Evolutionary conservation across 2,797 vertebrate species (phyloP).

Genomic region (Eulemur rubriventer): DNA sequence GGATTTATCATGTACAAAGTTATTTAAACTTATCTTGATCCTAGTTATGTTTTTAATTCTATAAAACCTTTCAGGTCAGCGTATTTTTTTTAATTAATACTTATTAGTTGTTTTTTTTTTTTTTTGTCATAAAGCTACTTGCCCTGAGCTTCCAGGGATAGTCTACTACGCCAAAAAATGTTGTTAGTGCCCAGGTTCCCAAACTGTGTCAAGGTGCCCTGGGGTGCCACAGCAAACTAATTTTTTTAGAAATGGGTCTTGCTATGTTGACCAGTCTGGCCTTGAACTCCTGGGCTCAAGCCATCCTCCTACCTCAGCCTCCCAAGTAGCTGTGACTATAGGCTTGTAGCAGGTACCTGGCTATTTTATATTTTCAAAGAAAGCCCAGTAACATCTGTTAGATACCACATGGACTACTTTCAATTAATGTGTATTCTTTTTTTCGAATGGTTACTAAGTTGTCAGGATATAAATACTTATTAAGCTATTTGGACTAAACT

Average conservation of each 20-base stretch:
- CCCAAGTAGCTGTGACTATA: neutral
- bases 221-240: rapidly evolving
- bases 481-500: neutral
- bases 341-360: neutral
- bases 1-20: neutral
- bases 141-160: neutral
- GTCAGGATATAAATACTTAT: neutral
- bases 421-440: neutral
- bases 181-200: neutral
- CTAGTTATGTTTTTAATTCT: neutral
- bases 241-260: neutral
- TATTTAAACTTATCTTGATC: neutral
- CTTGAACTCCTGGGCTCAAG: neutral
- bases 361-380: neutral
- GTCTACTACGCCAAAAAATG: neutral
- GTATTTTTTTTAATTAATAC: neutral
- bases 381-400: neutral
- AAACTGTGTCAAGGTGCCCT: neutral
- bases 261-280: neutral
- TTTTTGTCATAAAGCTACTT: neutral
- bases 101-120: neutral
- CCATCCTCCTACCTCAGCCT: neutral
- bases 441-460: neutral
- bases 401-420: neutral
- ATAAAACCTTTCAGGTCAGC: neutral